phyloP scores from a whole-genome alignment of 2,113 vertebrate genomes.

The Erythrolamprus reginae region DNA sequence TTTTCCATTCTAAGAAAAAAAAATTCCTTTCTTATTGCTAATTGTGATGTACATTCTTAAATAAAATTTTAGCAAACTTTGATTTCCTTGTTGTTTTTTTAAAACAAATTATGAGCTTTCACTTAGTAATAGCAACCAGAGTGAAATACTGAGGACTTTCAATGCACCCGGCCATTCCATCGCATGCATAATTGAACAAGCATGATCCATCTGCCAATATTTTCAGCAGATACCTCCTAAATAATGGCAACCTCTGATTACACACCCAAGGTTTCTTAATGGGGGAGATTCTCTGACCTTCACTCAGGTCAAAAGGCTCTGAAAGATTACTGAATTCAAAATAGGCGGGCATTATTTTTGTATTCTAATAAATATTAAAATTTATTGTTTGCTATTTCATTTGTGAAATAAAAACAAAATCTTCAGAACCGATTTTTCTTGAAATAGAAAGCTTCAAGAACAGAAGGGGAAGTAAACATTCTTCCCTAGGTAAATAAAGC shows the following conservation, averaged over 20 bases:
- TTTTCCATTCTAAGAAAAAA: background rate
- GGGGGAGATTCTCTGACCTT: background rate
- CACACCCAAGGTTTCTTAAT: background rate
- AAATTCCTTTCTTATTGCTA: background rate
- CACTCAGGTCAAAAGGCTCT: background rate
- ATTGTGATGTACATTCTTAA: background rate
- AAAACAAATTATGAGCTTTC: background rate
- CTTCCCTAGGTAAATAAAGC: background rate
- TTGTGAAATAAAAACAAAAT: background rate
- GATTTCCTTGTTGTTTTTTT: background rate
- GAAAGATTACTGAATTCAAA: background rate
- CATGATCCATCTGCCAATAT: background rate
- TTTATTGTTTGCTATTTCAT: background rate
- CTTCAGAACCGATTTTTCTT: background rate
- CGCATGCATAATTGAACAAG: background rate
- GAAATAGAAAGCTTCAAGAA: too few relatives aligned
- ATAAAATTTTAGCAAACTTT: background rate
- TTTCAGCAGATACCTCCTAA: background rate
- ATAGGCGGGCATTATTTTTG: background rate
- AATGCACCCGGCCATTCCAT: too few relatives aligned
- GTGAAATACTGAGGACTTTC: background rate
- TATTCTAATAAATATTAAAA: background rate
- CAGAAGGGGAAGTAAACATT: background rate
- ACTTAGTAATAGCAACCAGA: background rate
- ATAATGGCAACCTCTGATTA: background rate